Base-by-base conservation (phyloP, 2,797 vertebrate genomes). In the Aldrovandia affinis region DNA sequence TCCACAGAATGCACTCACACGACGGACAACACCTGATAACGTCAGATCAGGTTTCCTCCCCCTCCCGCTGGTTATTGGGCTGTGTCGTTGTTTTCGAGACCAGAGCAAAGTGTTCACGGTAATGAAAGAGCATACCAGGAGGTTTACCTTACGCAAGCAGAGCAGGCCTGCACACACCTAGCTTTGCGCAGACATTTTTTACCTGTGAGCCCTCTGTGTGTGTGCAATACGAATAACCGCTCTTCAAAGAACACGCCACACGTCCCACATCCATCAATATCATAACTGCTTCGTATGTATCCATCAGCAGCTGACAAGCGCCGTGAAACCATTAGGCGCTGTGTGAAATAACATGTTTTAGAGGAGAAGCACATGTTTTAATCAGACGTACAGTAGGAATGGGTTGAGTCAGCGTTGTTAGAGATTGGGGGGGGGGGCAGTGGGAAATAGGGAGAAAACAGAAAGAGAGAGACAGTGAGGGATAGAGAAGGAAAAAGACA, bases 241-340 rank as follows among this genome's bases (percentile, higher is more conserved):
- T 54, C 77, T 82, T 89, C 85, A 61, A 85, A 89, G 90, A 93
- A 92, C 90, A 93, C 63, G 86, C 84, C 86, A 88, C 84, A 68
- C 73, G 75, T 84, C 68, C 82, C 55, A 63, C 82, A 44, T 80
- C 80, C 88, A 89, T 87, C 86, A 83, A 81, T 50, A 12, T 5
- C 73, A 88, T 91, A 93, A 94, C 90, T 90, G 83, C 86, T 84
- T 79, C 28, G 91, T 90, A 91, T 92, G 88, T 87, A 89, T 86
- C 85, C 86, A 87, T 92, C 86, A 88, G 80, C 70, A 87, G 81
- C 84, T 50, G 91, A 89, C 87, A 92, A 65, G 50, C 0, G 52
- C 85, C 83, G 25, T 63, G 73, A 70, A 84, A 85, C 86, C 91
- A 91, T 81, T 80, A 83, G 87, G 90, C 84, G 85, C 79, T 6